These are phyloP conservation scores for Leptodactylus fuscus DNA, from an alignment of 2,113 vertebrate species.

Conservation along the genomic window DNA sequence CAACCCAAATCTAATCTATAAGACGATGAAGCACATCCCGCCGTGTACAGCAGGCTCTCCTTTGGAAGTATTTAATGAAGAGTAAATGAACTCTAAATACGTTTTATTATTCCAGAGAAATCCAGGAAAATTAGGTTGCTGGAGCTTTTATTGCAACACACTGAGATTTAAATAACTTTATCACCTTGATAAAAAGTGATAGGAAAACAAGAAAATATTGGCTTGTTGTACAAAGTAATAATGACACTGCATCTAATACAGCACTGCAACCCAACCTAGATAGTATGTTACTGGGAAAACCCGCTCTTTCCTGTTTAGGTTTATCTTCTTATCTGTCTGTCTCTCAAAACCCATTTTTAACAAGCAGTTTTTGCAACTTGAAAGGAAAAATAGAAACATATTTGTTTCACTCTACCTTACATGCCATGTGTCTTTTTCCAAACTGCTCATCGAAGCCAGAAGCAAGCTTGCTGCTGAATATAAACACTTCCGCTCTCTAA, in stretches of 20 bases:
- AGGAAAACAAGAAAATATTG: constrained; percentile 36
- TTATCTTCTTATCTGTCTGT: constrained; percentile 10
- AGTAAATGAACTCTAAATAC: constrained; percentile 36
- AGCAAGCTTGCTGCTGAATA: constrained; percentile 23
- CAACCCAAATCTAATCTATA: constrained; percentile 31
- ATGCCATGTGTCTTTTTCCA: constrained; percentile 12
- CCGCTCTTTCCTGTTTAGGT: neutral
- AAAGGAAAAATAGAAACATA: neutral
- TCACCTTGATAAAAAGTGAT: constrained; percentile 38
- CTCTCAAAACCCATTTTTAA: neutral
- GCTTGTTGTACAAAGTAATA: constrained; percentile 8
- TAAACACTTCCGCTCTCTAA: neutral
- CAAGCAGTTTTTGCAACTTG: neutral
- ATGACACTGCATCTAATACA: neutral
- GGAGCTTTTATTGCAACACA: constrained; percentile 16
- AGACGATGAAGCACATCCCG: constrained; percentile 27
- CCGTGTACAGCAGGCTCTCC: constrained; percentile 20
- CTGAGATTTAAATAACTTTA: constrained; percentile 35
- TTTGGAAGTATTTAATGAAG: constrained; percentile 45
- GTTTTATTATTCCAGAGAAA: constrained; percentile 38
- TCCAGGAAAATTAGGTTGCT: constrained; percentile 11
- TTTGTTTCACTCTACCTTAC: neutral
- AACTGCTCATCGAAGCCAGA: constrained; percentile 24
- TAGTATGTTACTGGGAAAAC: neutral
- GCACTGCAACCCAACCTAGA: neutral